Percentiles rank a stretch among this genome's conserved stretches.
phyloP scores from a whole-genome alignment of 1,140 invertebrate genomes.

The Phocides pigmalion region DNA sequence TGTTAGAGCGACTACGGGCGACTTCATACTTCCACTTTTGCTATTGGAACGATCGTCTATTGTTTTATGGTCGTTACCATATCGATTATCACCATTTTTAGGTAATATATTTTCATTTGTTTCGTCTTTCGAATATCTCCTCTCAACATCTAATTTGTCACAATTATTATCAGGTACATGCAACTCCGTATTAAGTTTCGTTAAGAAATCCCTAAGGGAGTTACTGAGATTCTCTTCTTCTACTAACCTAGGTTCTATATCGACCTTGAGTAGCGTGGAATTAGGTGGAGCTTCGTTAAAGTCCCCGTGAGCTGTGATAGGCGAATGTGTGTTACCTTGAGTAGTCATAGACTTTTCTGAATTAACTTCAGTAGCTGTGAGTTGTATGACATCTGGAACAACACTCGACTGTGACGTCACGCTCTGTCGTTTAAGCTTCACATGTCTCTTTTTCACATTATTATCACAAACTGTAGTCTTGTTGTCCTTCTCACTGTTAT shows the following conservation, averaged over 20 bases:
- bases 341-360: slow-evolving; percentile 54
- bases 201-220: slow-evolving; percentile 50
- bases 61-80: neutral
- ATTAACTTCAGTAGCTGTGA: neutral
- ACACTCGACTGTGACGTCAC: neutral
- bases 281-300: slow-evolving; percentile 53
- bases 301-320: slow-evolving; percentile 62
- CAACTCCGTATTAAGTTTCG: slow-evolving; percentile 45
- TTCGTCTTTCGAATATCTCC: neutral
- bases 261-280: slow-evolving; percentile 39
- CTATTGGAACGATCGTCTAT: neutral
- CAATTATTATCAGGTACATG: slow-evolving; percentile 8
- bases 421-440: neutral
- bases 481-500: slow-evolving; percentile 3
- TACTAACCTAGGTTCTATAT: slow-evolving; percentile 45
- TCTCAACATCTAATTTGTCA: neutral
- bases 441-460: slow-evolving; percentile 14
- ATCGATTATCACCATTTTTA: neutral
- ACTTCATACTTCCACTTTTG: slow-evolving; percentile 30
- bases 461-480: neutral
- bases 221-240: slow-evolving; percentile 48
- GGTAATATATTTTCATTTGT: neutral
- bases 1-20: slow-evolving; percentile 42
- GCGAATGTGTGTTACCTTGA: slow-evolving; percentile 42
- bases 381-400: neutral